Base-by-base conservation (phyloP, 2,113 vertebrate genomes). In the Panthera leo region DNA sequence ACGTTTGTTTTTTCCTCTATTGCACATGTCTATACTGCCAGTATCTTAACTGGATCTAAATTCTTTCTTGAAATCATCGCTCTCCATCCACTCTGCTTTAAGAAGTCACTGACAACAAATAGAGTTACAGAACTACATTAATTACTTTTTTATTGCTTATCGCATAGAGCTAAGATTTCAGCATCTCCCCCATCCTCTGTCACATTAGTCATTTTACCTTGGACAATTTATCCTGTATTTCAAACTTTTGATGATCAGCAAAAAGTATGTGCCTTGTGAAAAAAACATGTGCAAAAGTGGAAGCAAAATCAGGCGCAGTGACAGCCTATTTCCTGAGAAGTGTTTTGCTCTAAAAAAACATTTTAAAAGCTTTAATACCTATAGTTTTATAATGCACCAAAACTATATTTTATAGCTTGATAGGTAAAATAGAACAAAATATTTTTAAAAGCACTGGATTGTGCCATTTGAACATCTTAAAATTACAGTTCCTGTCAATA, bases 341-440 rank as follows among this genome's bases (percentile, higher is more conserved):
- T 80, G 21, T 76, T 89, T 61, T 71, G 8, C 25, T 53, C 45
- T 91, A 84, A 97, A 97, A 85, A 19, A 45, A n/a, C 31, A 92
- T 67, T 95, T 78, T 36, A 89, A 95, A 80, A 70, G 3, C 12
- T 83, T 95, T 78, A 76, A 65, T 89, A 55, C 1, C 5, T 78
- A 61, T 3, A 73, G 11, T 71, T 92, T 71, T 53, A 73, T 73
- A 89, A 65, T 67, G 89, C 88, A 0, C 39, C 15, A 76, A 91
- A 85, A 27, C 1, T 61, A 18, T 53, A 82, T 34, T 85, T 83
- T 85, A 92, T 39, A 92, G 12, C 29, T 61, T 91, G 13, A 21
- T 36, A 53, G 48, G n/a, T 83, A 95, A 85, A 65, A 88, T 51
- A 65, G 39, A 93, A 68, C 21, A 89, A 65, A 89, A 65, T 82